Evolutionary conservation across 2,888 invertebrate genomes (phyloP), one percentile per base, ranked within the genome.

Genomic region (Mantis religiosa): DNA sequence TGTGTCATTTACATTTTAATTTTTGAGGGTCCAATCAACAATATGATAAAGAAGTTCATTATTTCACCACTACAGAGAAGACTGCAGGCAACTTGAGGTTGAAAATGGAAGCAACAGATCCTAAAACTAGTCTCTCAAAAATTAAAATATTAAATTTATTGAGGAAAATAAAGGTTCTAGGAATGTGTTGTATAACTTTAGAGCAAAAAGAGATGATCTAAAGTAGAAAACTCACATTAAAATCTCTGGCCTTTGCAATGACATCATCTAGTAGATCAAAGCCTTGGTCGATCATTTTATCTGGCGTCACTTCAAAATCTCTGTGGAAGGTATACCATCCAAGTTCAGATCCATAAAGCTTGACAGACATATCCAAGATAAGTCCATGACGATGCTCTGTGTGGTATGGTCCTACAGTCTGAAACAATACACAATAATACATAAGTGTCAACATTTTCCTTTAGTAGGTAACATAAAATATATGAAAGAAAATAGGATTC

Each of bases 271-370:
- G 91, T 87, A 93, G 91, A 3, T 94, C 94, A 85, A 96, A 94
- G 12, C 97, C 92, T 89, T 95, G 94, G 89, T 96, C 95, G n/a
- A 97, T 92, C 15, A 96, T 92, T 3, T 94, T 94, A 85, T 96
- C 95, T 34, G 96, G 94, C 84, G 94, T 95, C 89, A 96, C 96
- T 28, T 96, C 94, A 88, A 93, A 92, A 88, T 96, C 96, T 25
- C 83, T 84, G n/a, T 87, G 87, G 12, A 54, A 28, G n/a, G 28
- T 83, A 0, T 97, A 92, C 93, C 97, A 97, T 0, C 96, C 93
- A 28, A 98, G 93, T 92, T 98, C 98, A 9, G 97, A 96, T 20
- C 98, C 98, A 91, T 98, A 97, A 27, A 98, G 93, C 92, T 98
- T 97, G 14, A 98, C 91, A 90, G 97, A 97, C 2, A 98, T 90